phyloP scores from a whole-genome alignment of 2,888 invertebrate species.

The Plebejus melissa region DNA sequence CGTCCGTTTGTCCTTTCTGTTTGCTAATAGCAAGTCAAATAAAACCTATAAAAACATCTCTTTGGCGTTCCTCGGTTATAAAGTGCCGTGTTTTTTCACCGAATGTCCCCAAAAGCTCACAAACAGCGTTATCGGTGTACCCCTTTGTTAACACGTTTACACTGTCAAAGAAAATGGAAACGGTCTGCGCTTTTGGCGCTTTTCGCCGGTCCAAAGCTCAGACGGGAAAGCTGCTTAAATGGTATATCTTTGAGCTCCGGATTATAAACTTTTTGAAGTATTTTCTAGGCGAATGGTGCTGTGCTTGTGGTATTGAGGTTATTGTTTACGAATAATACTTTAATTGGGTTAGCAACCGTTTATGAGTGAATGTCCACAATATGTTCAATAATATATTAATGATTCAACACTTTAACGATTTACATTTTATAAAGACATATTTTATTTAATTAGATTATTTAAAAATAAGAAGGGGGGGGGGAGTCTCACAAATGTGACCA shows the following conservation, averaged over 20 bases:
- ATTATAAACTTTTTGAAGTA: conserved; percentile 17
- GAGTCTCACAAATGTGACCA: too few relatives aligned
- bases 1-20: conserved; percentile 1
- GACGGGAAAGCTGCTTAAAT: conserved; percentile 23
- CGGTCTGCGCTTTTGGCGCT: conserved; percentile 22
- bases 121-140: conserved; percentile 21
- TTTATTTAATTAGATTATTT: too few relatives aligned
- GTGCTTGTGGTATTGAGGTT: background rate
- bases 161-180: conserved; percentile 30
- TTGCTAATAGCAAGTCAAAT: conserved; percentile 14
- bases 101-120: conserved; percentile 8
- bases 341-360: too few relatives aligned
- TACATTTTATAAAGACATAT: too few relatives aligned
- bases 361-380: too few relatives aligned
- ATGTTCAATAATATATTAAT: too few relatives aligned
- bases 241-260: conserved; percentile 20
- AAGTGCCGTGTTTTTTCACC: conserved; percentile 15
- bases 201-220: conserved; percentile 20
- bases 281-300: background rate
- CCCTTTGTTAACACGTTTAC: conserved; percentile 28
- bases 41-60: conserved; percentile 17
- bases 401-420: too few relatives aligned
- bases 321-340: background rate
- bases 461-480: too few relatives aligned
- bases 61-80: conserved; percentile 13